Percentiles rank a stretch among this genome's conserved stretches.
phyloP scores from a whole-genome alignment of 30 jellyfish, hydroid and myxozoan genomes.

The Aurelia aurita region DNA sequence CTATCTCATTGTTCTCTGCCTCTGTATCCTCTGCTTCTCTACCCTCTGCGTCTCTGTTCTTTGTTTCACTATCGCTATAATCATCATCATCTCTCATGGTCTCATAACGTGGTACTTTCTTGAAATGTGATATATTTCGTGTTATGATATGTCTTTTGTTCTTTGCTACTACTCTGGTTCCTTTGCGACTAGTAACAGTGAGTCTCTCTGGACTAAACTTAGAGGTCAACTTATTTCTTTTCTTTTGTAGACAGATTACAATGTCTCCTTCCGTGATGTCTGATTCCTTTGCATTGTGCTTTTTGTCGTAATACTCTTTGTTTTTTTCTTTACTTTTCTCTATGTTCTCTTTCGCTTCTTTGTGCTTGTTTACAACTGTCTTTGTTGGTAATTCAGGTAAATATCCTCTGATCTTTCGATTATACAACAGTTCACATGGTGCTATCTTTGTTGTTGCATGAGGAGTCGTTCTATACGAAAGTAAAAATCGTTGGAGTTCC shows the following conservation, averaged over 20 bases:
- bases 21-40: not conserved
- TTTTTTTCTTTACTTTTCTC: too few relatives aligned
- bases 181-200: slow-evolving; percentile 4
- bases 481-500: slow-evolving; percentile 53
- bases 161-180: slow-evolving; percentile 54
- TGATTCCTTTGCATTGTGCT: slow-evolving; percentile 18
- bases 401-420: slow-evolving; percentile 26
- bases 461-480: slow-evolving; percentile 46
- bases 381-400: slow-evolving; percentile 58
- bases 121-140: slow-evolving; percentile 37
- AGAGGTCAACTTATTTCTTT: slow-evolving; percentile 21
- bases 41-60: not conserved
- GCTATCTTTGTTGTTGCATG: slow-evolving; percentile 56
- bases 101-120: slow-evolving; percentile 38
- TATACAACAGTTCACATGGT: slow-evolving; percentile 53
- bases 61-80: slow-evolving; percentile 10
- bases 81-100: slow-evolving; percentile 17
- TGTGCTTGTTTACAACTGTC: slow-evolving; percentile 39
- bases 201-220: slow-evolving; percentile 48
- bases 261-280: slow-evolving; percentile 37
- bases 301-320: too few relatives aligned
- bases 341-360: not conserved
- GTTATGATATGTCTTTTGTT: slow-evolving; percentile 30
- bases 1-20: not conserved
- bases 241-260: slow-evolving; percentile 36